A percentile compares a stretch with the other conserved stretches of the same genome.
Conservation (phyloP, 2,888 invertebrate species). For the Seladonia tumulorum region DNA sequence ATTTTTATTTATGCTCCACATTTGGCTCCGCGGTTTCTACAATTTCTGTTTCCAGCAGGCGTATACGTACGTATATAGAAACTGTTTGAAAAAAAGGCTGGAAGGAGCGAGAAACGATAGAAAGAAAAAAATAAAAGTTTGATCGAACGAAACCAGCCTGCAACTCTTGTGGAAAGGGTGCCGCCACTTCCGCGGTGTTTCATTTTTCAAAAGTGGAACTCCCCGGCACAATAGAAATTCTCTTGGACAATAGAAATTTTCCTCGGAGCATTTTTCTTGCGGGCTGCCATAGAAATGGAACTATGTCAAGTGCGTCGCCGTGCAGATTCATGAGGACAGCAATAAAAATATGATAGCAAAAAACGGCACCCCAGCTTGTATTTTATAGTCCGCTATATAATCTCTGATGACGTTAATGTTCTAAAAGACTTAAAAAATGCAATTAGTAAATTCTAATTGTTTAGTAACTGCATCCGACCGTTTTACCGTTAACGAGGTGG, state of each 20-base stretch:
- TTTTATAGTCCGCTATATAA: neutral
- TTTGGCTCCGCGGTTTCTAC: too few species aligned
- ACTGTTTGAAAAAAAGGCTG: neutral
- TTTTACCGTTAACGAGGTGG: neutral
- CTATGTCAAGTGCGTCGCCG: conserved; percentile 21
- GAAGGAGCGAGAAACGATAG: neutral
- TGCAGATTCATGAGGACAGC: conserved; percentile 12
- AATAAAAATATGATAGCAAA: conserved; percentile 1
- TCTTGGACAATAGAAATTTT: conserved; percentile 31
- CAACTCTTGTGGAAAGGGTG: conserved; percentile 13
- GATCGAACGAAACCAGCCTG: conserved; percentile 2
- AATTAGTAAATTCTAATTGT: neutral
- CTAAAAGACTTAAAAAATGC: neutral
- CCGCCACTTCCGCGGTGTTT: conserved; percentile 21
- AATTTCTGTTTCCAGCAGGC: too few species aligned
- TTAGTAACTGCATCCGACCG: neutral
- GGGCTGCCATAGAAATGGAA: conserved; percentile 1
- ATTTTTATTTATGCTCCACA: too few species aligned
- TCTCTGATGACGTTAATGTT: neutral
- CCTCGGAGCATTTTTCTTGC: conserved; percentile 8
- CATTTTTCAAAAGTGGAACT: conserved; percentile 32
- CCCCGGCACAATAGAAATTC: conserved; percentile 22
- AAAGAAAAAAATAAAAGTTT: neutral
- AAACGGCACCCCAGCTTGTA: neutral
- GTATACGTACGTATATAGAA: too few species aligned